phyloP scores from a whole-genome alignment of 2,113 vertebrate genomes.

The Cathartes aura region DNA sequence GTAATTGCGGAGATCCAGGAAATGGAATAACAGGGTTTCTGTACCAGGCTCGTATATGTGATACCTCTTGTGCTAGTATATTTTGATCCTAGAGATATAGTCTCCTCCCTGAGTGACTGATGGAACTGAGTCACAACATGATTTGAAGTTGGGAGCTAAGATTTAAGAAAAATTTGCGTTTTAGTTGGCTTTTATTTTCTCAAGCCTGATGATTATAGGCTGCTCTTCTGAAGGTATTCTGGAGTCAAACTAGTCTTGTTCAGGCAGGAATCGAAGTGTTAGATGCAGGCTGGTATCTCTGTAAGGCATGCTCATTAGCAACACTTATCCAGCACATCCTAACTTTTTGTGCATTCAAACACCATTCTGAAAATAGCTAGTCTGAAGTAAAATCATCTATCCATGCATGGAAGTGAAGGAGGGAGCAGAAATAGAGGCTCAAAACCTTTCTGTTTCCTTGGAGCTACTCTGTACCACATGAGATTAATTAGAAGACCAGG shows the following conservation, averaged over 20 bases:
- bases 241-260: neutral
- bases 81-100: neutral
- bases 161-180: neutral
- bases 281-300: neutral
- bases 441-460: neutral
- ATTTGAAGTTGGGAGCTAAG: neutral
- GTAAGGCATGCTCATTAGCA: neutral
- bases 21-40: neutral
- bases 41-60: neutral
- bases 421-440: neutral
- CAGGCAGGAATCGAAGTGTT: neutral
- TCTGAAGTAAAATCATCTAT: neutral
- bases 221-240: neutral
- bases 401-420: neutral
- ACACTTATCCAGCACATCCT: neutral
- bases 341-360: neutral
- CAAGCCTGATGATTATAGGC: neutral
- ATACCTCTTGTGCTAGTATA: neutral
- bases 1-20: neutral
- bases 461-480: neutral
- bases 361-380: neutral
- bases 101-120: neutral
- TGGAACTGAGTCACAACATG: neutral
- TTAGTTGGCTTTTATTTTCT: neutral
- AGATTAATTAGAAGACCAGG: neutral